Percentiles rank a stretch among this genome's conserved stretches.
Evolutionary conservation across 2,797 vertebrate genomes (phyloP).

Genomic region (Coregonus sp.): DNA sequence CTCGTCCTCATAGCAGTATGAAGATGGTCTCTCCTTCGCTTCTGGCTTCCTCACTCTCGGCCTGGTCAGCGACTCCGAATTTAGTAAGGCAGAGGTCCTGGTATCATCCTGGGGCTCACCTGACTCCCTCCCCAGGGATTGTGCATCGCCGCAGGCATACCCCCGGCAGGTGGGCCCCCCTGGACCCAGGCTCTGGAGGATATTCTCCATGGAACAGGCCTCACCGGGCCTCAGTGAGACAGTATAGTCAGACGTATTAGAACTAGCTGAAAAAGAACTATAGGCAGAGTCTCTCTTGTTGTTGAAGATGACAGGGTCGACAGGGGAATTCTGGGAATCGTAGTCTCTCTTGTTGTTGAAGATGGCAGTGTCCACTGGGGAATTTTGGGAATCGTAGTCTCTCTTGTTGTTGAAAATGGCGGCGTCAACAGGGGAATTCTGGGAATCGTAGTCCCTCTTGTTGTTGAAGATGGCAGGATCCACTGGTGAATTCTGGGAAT

Average conservation of each 20-base stretch:
- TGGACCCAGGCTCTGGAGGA: conserved; percentile 72
- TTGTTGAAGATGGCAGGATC: too few relatives aligned
- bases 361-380: conserved; percentile 83
- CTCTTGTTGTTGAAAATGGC: too few relatives aligned
- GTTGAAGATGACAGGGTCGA: conserved; percentile 86
- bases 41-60: conserved; percentile 53
- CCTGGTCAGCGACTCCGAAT: conserved; percentile 65
- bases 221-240: conserved; percentile 84
- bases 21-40: conserved; percentile 66
- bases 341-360: conserved; percentile 74
- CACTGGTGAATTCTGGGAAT: too few relatives aligned
- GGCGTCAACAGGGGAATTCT: too few relatives aligned
- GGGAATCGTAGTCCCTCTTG: too few relatives aligned
- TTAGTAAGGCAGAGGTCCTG: conserved; percentile 15
- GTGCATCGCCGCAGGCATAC: conserved; percentile 59
- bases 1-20: conserved; percentile 71
- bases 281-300: conserved; percentile 96
- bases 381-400: conserved; percentile 74
- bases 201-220: conserved; percentile 77
- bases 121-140: conserved; percentile 51
- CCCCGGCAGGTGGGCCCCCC: conserved; percentile 66
- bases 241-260: conserved; percentile 88
- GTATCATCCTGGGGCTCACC: conserved; percentile 56
- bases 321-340: conserved; percentile 86
- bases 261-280: conserved; percentile 96